Conservation (phyloP, 2,113 vertebrate species). For the Centropus bengalensis region DNA sequence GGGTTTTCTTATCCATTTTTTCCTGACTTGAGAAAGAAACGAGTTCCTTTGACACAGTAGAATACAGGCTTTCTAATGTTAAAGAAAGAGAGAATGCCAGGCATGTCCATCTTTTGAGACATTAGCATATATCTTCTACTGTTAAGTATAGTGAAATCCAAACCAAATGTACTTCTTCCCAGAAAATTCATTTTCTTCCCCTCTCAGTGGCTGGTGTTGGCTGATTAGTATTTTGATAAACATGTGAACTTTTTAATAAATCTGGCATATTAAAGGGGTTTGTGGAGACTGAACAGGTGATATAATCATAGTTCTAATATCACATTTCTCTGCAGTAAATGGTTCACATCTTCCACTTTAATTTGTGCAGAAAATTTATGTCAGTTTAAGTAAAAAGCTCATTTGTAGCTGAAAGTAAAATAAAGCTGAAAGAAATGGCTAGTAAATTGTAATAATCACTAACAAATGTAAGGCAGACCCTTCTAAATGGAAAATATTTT, state of each 20-base stretch:
- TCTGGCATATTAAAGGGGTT: slow-evolving; percentile 26
- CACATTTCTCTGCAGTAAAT: slow-evolving; percentile 58
- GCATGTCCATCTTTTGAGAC: background rate
- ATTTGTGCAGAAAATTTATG: slow-evolving; percentile 71
- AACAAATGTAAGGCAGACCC: slow-evolving; percentile 41
- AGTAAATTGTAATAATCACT: slow-evolving; percentile 67
- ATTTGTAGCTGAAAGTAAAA: slow-evolving; percentile 74
- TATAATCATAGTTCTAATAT: slow-evolving; percentile 59
- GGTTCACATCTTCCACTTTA: slow-evolving; percentile 60
- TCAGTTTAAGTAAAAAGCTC: slow-evolving; percentile 70
- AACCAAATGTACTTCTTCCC: background rate
- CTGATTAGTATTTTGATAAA: slow-evolving; percentile 45
- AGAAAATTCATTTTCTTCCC: background rate
- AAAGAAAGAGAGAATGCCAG: background rate
- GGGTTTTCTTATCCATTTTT: background rate
- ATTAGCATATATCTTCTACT: background rate
- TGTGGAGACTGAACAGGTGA: background rate
- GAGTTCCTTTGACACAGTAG: background rate
- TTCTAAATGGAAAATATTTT: slow-evolving; percentile 44
- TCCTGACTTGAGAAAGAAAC: background rate
- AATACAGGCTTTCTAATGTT: background rate
- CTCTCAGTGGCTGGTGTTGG: background rate
- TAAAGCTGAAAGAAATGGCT: slow-evolving; percentile 70
- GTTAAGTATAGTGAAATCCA: background rate
- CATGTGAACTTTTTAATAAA: slow-evolving; percentile 16